A percentile compares a stretch with the other conserved stretches of the same genome.
phyloP scores from a whole-genome alignment of 2,113 vertebrate species.

The Heterochromis multidens region DNA sequence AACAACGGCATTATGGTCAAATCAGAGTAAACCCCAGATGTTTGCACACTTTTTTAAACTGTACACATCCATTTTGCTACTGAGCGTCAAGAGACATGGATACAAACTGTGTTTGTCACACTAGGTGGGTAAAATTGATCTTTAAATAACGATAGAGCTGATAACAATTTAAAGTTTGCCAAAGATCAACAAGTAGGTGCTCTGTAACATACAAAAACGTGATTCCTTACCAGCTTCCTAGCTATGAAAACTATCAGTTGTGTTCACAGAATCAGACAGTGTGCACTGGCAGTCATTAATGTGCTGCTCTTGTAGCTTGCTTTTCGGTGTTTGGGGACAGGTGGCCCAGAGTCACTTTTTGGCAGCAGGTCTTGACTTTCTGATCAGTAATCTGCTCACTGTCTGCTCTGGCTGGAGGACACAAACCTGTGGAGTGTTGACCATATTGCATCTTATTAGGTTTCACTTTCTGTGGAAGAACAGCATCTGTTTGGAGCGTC shows the following conservation, averaged over 20 bases:
- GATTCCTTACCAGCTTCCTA: not conserved
- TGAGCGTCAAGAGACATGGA: not conserved
- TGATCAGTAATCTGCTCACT: slow-evolving; percentile 45
- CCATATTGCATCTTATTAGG: slow-evolving; percentile 48
- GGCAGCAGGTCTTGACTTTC: slow-evolving; percentile 26
- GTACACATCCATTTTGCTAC: not conserved
- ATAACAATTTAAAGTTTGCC: not conserved
- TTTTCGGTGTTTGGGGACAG: slow-evolving; percentile 30
- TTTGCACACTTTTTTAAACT: not conserved
- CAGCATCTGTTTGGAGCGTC: slow-evolving; percentile 54
- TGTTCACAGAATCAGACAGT: not conserved
- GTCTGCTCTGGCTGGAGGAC: slow-evolving; percentile 45
- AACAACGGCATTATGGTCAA: too few relatives aligned
- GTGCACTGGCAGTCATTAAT: not conserved
- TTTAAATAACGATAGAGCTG: not conserved
- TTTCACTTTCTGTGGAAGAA: slow-evolving; percentile 40
- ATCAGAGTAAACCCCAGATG: too few relatives aligned
- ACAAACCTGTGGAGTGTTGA: slow-evolving; percentile 54
- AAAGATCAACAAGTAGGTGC: not conserved
- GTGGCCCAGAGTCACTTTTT: slow-evolving; percentile 32
- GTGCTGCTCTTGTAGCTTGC: not conserved
- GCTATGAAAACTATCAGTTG: not conserved
- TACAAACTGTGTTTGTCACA: not conserved
- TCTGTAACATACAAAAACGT: not conserved
- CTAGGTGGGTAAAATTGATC: not conserved